These are phyloP conservation scores for Mus spicilegus DNA, from an alignment of 2,113 vertebrate species.

Conservation along the genomic window DNA sequence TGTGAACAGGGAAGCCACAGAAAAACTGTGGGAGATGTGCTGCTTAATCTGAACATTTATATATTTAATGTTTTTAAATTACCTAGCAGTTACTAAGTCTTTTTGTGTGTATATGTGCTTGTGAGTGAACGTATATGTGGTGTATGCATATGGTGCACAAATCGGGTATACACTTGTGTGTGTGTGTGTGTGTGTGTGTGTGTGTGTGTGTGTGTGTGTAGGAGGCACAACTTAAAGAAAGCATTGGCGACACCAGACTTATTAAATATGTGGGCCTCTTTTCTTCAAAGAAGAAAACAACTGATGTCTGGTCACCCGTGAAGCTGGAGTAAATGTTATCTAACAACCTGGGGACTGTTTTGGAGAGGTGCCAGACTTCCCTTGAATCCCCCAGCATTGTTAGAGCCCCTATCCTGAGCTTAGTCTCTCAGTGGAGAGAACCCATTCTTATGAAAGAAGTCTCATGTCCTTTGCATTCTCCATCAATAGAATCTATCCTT, in stretches of 20 bases:
- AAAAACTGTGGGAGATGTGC: background rate
- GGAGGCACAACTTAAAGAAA: background rate
- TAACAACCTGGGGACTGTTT: background rate
- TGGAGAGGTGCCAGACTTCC: background rate
- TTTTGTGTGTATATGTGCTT: background rate
- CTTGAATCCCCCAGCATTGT: background rate
- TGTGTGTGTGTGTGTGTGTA: background rate
- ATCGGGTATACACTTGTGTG: background rate
- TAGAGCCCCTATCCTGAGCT: no score
- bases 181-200: background rate
- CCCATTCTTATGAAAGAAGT: background rate
- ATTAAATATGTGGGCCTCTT: background rate
- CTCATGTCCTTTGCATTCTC: background rate
- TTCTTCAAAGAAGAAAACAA: background rate
- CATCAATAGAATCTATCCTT: background rate
- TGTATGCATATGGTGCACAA: background rate
- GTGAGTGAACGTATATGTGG: background rate
- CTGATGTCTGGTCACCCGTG: background rate
- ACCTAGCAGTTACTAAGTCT: background rate
- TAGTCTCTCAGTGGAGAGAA: background rate
- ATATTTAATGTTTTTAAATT: constrained; percentile 18
- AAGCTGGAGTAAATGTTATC: background rate
- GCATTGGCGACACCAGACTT: background rate
- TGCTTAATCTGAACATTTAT: constrained; percentile 13
- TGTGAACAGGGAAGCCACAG: background rate